Conservation (phyloP, 2,797 vertebrate genomes). For the Phoebastria nigripes region DNA sequence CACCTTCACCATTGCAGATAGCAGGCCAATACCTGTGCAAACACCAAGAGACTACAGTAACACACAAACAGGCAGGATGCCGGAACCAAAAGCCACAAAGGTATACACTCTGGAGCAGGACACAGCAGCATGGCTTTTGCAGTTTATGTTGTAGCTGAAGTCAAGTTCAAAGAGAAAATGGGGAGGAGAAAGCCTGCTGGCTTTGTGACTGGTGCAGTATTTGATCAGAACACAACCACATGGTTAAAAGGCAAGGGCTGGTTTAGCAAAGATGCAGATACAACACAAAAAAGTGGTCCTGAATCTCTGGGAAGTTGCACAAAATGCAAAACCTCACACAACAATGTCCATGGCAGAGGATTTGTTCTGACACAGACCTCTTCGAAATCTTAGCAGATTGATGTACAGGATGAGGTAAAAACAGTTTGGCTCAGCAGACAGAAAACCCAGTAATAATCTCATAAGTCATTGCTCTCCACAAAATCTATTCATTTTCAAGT, state of each 20-base stretch:
- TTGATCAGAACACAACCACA: background rate
- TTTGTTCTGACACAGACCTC: background rate
- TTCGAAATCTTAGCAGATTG: background rate
- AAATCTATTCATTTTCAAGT: background rate
- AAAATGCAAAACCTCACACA: background rate
- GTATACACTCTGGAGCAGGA: background rate
- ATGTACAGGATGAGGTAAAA: background rate
- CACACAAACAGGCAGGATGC: background rate
- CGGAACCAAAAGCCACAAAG: background rate
- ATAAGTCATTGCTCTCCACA: background rate
- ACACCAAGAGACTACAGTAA: background rate
- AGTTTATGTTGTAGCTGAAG: background rate
- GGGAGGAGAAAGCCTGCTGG: background rate
- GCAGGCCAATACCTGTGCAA: background rate
- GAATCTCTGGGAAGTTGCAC: background rate
- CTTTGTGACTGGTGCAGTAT: background rate
- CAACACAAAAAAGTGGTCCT: background rate
- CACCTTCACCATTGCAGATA: background rate
- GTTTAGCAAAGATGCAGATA: background rate
- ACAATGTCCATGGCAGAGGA: background rate
- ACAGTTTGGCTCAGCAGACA: background rate
- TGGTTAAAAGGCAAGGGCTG: background rate
- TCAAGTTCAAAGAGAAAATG: background rate
- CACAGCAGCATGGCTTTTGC: background rate
- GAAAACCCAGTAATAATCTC: background rate